phyloP scores from a whole-genome alignment of 2,888 invertebrate species.

The Monoplex corrugatus region DNA sequence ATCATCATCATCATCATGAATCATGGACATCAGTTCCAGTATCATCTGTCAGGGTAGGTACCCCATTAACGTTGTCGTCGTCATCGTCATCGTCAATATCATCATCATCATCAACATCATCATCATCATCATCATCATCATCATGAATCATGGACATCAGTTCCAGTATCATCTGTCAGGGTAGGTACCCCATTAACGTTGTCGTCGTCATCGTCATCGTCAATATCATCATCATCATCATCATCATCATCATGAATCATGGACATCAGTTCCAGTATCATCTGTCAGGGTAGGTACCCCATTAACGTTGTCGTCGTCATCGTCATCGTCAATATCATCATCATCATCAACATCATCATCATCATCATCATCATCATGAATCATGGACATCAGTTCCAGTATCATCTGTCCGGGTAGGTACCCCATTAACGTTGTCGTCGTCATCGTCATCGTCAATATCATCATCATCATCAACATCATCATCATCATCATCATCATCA shows the following conservation, averaged over 20 bases:
- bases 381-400: too few relatives aligned
- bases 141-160: too few relatives aligned
- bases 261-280: background rate
- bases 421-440: background rate
- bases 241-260: background rate
- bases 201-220: background rate
- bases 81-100: background rate
- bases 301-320: background rate
- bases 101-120: slow-evolving; percentile 1
- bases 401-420: too few relatives aligned
- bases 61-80: background rate
- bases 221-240: background rate
- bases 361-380: background rate
- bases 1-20: too few relatives aligned
- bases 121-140: background rate
- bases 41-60: too few relatives aligned
- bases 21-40: too few relatives aligned
- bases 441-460: background rate
- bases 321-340: background rate
- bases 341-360: background rate
- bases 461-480: slow-evolving; percentile 15
- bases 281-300: too few relatives aligned
- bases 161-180: too few relatives aligned
- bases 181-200: too few relatives aligned
- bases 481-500: background rate